Conservation (phyloP, 1,140 invertebrate species). For the Anthonomus grandis region DNA sequence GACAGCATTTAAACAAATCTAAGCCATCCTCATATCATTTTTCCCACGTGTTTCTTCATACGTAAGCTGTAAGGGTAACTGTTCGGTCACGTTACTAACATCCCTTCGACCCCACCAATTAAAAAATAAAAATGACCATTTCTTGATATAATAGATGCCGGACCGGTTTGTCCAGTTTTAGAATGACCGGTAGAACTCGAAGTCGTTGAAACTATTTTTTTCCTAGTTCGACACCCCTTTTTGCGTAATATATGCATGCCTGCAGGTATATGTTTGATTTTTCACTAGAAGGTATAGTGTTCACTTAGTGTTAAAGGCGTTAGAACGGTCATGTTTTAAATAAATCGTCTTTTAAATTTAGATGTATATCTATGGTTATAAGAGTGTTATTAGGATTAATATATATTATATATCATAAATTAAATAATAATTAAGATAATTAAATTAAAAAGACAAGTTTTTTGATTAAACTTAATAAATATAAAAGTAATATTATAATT, state of each 20-base stretch:
- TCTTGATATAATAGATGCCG: slow-evolving; percentile 27
- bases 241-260: slow-evolving; percentile 9
- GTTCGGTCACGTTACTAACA: slow-evolving; percentile 9
- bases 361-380: too few relatives aligned
- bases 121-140: slow-evolving; percentile 36
- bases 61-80: slow-evolving; percentile 12
- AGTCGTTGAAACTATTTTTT: slow-evolving; percentile 13
- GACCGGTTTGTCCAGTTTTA: slow-evolving; percentile 41
- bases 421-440: too few relatives aligned
- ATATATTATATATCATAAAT: too few relatives aligned
- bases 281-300: too few relatives aligned
- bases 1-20: slow-evolving; percentile 19
- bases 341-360: too few relatives aligned
- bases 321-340: neutral
- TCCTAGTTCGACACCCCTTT: slow-evolving; percentile 9
- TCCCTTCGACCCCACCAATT: slow-evolving; percentile 11
- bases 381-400: too few relatives aligned
- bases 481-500: too few relatives aligned
- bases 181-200: slow-evolving; percentile 30
- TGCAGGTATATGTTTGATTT: slow-evolving; percentile 14
- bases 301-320: slow-evolving; percentile 12
- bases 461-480: too few relatives aligned
- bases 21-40: slow-evolving; percentile 5
- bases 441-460: too few relatives aligned
- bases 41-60: slow-evolving; percentile 31